Base-by-base conservation (phyloP, 2,888 invertebrate species). In the Tortrix viridana region DNA sequence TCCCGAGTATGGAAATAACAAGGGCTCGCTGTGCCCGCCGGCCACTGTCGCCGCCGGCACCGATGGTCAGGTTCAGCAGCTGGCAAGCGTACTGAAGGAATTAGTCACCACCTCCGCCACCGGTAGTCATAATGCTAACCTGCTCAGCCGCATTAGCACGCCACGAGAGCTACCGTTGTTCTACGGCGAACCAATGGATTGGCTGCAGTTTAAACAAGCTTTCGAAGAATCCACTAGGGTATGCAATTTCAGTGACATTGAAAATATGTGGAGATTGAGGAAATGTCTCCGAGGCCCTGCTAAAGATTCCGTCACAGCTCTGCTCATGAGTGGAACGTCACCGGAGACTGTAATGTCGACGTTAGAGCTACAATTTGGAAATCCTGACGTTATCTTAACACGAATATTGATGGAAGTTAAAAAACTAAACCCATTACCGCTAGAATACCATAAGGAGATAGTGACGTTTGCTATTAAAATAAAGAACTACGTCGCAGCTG, bases 21-120 rank as follows among this genome's bases (percentile, higher is more conserved):
- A 20, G 37, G 52, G 56, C 60, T 38, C 41, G 38, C 50, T 20
- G 56, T 60, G 26, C 46, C 64, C 60, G 54, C 61, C 61, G 57
- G 49, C 67, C 12, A 9, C 37, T 14, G 9, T 37, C 37, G 37
- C 37, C 9, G 12, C 37, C 61, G 37, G 12, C 37, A 37, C 37
- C 14, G 14, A 37, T 37, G 37, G 37, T 37, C 9, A 9, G 9
- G 37, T 37, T 37, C 9, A 6, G 14, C 9, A 14, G 37, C 9
- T 37, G 12, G 37, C 37, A 14, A 37, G 37, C 14, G 37, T 14
- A 37, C 37, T 37, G 14, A 9, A 37, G 37, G 14, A 37, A 3
- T 9, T 37, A 1, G 14, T 14, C 7, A 14, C 37, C 37, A 14
- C 37, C 37, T 37, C 37, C 37, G 14, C 37, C 1, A 37, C 2